These are phyloP conservation scores for Rutpela maculata DNA, from an alignment of 2,888 invertebrate genomes.

Conservation along the genomic window DNA sequence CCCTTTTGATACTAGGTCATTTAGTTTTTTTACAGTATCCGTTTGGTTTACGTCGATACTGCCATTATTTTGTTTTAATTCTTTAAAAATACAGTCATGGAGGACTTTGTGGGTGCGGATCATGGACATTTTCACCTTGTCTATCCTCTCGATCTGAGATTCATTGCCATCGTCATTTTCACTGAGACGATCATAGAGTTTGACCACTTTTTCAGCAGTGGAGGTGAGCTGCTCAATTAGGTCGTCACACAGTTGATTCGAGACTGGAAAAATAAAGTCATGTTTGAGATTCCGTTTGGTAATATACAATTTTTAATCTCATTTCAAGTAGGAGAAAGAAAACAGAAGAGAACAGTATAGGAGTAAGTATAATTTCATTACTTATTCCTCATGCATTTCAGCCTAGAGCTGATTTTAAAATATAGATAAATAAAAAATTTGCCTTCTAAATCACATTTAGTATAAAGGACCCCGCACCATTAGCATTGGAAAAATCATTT, in stretches of 20 bases:
- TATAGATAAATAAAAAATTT: too few species aligned
- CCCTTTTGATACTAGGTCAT: slow-evolving; percentile 71
- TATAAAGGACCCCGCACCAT: too few species aligned
- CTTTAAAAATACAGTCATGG: slow-evolving; percentile 73
- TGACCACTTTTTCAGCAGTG: slow-evolving; percentile 83
- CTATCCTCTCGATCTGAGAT: slow-evolving; percentile 67
- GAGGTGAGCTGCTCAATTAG: slow-evolving; percentile 78
- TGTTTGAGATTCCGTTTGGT: background rate
- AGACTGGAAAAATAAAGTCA: slow-evolving; percentile 74
- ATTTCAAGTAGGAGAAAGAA: background rate
- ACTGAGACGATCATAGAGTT: slow-evolving; percentile 80
- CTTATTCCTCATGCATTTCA: background rate
- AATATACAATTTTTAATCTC: background rate
- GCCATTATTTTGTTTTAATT: slow-evolving; percentile 69
- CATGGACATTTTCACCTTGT: slow-evolving; percentile 77
- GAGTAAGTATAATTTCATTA: background rate
- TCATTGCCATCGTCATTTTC: slow-evolving; percentile 62
- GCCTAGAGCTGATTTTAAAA: too few species aligned
- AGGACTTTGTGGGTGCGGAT: slow-evolving; percentile 78
- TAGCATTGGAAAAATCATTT: too few species aligned
- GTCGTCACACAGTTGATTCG: slow-evolving; percentile 79
- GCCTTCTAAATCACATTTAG: too few species aligned
- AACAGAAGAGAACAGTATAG: background rate
- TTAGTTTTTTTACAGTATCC: slow-evolving; percentile 75
- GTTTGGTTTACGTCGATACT: slow-evolving; percentile 73